Conservation (phyloP, 2,113 vertebrate species). For the Conger conger region DNA sequence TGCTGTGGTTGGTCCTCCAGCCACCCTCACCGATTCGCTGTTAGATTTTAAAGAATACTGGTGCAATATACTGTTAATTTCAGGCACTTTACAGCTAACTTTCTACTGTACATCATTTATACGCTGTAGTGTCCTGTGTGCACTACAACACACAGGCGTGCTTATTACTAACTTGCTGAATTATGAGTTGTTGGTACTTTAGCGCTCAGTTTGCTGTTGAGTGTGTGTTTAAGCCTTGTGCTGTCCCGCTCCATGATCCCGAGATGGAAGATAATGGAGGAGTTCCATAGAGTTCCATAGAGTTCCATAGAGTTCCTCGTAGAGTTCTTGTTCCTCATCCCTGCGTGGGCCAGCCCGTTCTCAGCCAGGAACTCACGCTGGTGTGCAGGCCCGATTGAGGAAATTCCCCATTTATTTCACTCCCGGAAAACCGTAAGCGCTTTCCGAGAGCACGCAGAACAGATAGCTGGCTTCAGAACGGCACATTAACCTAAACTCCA, state of each 20-base stretch:
- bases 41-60: not conserved
- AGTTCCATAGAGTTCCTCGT: too few relatives aligned
- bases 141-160: not conserved
- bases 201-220: too few relatives aligned
- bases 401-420: slow-evolving; percentile 4
- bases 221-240: not conserved
- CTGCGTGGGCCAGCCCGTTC: not conserved
- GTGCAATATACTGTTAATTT: too few relatives aligned
- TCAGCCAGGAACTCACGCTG: not conserved
- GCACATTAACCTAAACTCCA: not conserved
- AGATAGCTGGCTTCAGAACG: slow-evolving; percentile 4
- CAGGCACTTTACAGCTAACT: too few relatives aligned
- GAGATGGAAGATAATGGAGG: not conserved
- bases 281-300: not conserved
- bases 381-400: not conserved
- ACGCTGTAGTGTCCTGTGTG: not conserved
- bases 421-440: not conserved
- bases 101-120: too few relatives aligned
- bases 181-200: not conserved
- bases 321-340: not conserved
- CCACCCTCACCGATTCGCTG: not conserved
- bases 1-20: not conserved
- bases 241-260: not conserved
- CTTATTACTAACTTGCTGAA: not conserved
- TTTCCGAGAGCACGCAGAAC: not conserved